These are phyloP conservation scores for Dendrolimus houi DNA, from an alignment of 2,888 invertebrate genomes.

Conservation along the genomic window DNA sequence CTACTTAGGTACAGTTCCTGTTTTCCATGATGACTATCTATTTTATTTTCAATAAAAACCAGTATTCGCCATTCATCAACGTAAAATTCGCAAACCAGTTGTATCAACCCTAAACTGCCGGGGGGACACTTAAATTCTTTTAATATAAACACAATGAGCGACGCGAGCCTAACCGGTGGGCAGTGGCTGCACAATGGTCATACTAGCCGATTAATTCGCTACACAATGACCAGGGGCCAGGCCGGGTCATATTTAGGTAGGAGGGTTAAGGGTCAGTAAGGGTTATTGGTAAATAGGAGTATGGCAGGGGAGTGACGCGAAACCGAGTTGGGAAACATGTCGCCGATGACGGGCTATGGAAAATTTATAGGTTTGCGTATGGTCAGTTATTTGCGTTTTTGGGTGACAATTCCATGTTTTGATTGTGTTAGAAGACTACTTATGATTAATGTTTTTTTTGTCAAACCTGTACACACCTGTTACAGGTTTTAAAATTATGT, in stretches of 20 bases:
- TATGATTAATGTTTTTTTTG: constrained; percentile 5
- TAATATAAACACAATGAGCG: constrained; percentile 63
- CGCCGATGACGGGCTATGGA: constrained; percentile 34
- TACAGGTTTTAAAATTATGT: no score
- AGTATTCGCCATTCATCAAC: constrained; percentile 20
- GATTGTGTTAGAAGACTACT: not conserved
- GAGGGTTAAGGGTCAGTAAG: constrained; percentile 65
- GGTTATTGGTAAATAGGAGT: constrained; percentile 65
- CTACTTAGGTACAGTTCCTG: no score
- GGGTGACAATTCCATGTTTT: not conserved
- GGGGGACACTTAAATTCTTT: constrained; percentile 58
- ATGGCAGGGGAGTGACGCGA: constrained; percentile 63
- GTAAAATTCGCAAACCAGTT: constrained; percentile 38
- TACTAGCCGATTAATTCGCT: constrained; percentile 69
- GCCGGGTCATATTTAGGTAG: constrained; percentile 73
- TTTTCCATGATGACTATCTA: constrained; percentile 1
- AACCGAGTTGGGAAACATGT: constrained; percentile 59
- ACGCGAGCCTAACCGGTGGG: constrained; percentile 44
- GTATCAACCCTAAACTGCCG: constrained; percentile 33
- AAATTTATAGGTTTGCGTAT: constrained; percentile 47
- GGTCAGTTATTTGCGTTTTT: not conserved
- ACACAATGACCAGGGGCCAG: constrained; percentile 63
- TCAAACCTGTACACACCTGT: no score
- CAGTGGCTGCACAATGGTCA: constrained; percentile 57
- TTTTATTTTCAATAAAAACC: constrained; percentile 18